Conservation (phyloP, 1,140 invertebrate species). For the Aradophagus sp. region DNA sequence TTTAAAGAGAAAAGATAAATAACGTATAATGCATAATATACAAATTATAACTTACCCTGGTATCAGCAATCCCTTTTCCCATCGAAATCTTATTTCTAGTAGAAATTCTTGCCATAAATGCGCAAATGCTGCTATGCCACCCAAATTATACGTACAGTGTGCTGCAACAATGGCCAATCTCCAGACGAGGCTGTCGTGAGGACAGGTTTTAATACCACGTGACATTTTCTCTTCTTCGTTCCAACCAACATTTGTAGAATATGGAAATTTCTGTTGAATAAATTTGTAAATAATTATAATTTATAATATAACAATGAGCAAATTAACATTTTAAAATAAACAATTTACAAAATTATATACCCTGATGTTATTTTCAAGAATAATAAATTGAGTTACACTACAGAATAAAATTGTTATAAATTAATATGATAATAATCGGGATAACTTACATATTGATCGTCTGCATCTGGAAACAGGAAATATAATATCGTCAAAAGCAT, state of each 20-base stretch:
- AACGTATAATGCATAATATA: no score
- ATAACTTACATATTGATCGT: conserved; percentile 77
- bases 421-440: no score
- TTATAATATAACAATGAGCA: no score
- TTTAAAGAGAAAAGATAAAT: no score
- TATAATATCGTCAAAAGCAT: conserved; percentile 86
- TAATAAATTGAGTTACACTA: no score
- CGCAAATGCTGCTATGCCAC: conserved; percentile 86
- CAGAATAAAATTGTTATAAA: no score
- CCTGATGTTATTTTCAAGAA: no score
- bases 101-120: conserved; percentile 95
- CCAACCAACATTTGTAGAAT: conserved; percentile 59
- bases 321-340: no score
- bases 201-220: conserved; percentile 83
- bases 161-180: conserved; percentile 87
- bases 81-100: conserved; percentile 90
- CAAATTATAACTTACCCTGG: conserved; percentile 85
- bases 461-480: conserved; percentile 93
- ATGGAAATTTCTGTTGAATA: conserved; percentile 67
- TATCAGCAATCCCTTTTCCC: conserved; percentile 87
- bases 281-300: no score
- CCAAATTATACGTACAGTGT: conserved; percentile 85
- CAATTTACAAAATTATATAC: no score
- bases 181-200: conserved; percentile 87
- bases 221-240: conserved; percentile 67